Percentiles rank a stretch among this genome's conserved stretches.
Conservation (phyloP, 2,113 vertebrate genomes). For the Nestor notabilis region DNA sequence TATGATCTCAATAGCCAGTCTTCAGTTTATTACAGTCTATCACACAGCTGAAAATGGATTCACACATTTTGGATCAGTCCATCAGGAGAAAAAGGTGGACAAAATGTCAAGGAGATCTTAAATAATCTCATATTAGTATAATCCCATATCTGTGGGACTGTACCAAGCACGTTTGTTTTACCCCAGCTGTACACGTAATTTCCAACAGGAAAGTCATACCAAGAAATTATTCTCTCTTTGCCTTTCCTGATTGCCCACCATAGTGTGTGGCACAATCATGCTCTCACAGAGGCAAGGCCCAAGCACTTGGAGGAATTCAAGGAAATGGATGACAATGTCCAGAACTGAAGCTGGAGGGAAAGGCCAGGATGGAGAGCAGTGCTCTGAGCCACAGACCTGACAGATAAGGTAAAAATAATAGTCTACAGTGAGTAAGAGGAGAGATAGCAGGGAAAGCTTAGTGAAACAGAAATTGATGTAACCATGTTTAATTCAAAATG, state of each 20-base stretch:
- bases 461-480: background rate
- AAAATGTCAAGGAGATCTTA: constrained; percentile 8
- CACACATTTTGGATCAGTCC: background rate
- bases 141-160: background rate
- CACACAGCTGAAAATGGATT: background rate
- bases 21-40: background rate
- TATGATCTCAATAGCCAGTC: background rate
- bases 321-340: background rate
- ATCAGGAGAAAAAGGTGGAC: background rate
- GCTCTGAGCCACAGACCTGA: background rate
- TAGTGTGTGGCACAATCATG: rapidly evolving
- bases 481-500: background rate
- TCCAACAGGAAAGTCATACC: background rate
- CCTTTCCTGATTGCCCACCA: background rate
- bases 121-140: constrained; percentile 11
- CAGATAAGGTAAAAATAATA: background rate
- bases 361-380: background rate
- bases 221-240: background rate
- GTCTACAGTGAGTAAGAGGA: background rate
- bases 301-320: background rate
- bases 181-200: background rate
- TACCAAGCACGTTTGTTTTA: background rate
- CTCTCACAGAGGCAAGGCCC: background rate
- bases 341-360: background rate
- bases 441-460: background rate